Evolutionary conservation across 2,797 vertebrate species (phyloP).

Genomic region (Microchirus variegatus): DNA sequence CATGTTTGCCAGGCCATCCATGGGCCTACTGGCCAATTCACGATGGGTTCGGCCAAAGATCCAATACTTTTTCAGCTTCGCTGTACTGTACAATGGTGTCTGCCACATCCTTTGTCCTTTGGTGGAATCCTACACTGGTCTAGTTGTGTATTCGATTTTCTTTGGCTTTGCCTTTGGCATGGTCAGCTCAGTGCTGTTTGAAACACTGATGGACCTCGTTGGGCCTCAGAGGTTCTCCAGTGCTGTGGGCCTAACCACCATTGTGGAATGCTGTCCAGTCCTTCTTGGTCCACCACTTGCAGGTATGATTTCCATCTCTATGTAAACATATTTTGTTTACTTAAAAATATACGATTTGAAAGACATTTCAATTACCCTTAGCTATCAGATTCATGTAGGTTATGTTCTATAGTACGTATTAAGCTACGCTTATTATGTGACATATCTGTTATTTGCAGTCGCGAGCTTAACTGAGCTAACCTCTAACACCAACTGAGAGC

Average conservation of each 20-base stretch:
- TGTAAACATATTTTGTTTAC: neutral
- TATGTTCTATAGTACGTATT: too few relatives aligned
- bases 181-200: slow-evolving; percentile 95
- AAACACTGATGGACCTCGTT: slow-evolving; percentile 95
- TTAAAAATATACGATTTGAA: fast-evolving
- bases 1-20: slow-evolving; percentile 94
- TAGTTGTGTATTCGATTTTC: slow-evolving; percentile 92
- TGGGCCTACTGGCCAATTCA: slow-evolving; percentile 93
- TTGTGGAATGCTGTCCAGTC: slow-evolving; percentile 94
- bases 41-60: slow-evolving; percentile 89
- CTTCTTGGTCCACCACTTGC: slow-evolving; percentile 94
- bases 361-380: neutral
- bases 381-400: too few relatives aligned
- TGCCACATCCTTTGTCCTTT: slow-evolving; percentile 93
- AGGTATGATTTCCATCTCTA: slow-evolving; percentile 76
- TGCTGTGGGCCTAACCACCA: slow-evolving; percentile 93
- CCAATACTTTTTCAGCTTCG: slow-evolving; percentile 96
- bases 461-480: too few relatives aligned
- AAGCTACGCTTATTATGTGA: too few relatives aligned
- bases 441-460: neutral
- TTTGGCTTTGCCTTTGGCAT: slow-evolving; percentile 97
- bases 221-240: slow-evolving; percentile 93
- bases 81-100: slow-evolving; percentile 91
- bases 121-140: slow-evolving; percentile 84
- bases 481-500: too few relatives aligned